Conservation (phyloP, 2,113 vertebrate genomes). For the human region GRCh38 chr4:44857501-44858000, state of each 20-base stretch:
- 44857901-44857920: not conserved
- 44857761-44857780: not conserved
- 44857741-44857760: not conserved
- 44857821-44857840: not conserved
- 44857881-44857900: constrained; percentile 5
- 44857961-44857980: not conserved
- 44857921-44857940: not conserved
- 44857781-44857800: not conserved
- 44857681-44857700: not conserved
- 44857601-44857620: too few species aligned
- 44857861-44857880: not conserved
- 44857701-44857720: not conserved
- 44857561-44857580: not conserved
- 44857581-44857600: not conserved
- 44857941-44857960: not conserved
- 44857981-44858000: not conserved
- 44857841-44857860: not conserved
- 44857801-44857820: not conserved
- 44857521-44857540: not conserved
- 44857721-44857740: not conserved
- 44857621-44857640: not conserved
- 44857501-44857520: not conserved
- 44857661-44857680: not conserved
- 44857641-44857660: not conserved
- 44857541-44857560: not conserved